Evolutionary conservation across 2,888 invertebrate genomes (phyloP).

Genomic region (Drosophila atripex): DNA sequence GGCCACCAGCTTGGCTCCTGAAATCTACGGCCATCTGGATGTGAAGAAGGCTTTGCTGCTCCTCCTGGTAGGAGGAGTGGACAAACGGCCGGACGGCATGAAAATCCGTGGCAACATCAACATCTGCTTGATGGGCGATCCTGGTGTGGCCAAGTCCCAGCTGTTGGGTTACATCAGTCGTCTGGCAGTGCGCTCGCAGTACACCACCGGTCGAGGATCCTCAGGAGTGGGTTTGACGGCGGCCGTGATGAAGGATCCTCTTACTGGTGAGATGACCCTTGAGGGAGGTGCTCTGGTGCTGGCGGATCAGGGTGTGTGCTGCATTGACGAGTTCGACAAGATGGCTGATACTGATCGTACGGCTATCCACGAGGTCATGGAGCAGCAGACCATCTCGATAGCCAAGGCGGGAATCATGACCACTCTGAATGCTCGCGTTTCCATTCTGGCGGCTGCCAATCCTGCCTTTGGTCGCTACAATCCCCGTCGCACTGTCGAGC

Average conservation of each 20-base stretch:
- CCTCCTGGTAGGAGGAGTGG: constrained; percentile 95
- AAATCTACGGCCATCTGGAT: constrained; percentile 99
- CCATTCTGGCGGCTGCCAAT: constrained; percentile 99
- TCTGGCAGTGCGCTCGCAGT: constrained; percentile 95
- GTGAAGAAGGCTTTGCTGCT: constrained; percentile 98
- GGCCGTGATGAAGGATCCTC: constrained; percentile 98
- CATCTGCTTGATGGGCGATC: constrained; percentile 99
- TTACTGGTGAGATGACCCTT: constrained; percentile 98
- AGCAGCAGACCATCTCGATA: constrained; percentile 99
- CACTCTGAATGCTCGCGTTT: constrained; percentile 97
- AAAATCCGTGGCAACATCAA: constrained; percentile 99
- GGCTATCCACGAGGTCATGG: constrained; percentile 99
- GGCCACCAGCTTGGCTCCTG: constrained; percentile 97
- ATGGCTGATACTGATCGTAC: constrained; percentile 98
- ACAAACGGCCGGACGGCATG: constrained; percentile 96
- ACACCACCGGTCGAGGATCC: constrained; percentile 97
- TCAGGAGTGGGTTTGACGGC: constrained; percentile 99
- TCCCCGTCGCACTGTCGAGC: constrained; percentile 96
- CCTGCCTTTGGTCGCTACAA: constrained; percentile 99
- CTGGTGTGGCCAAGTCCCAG: constrained; percentile 99
- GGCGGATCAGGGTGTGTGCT: constrained; percentile 98
- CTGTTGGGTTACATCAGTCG: constrained; percentile 97
- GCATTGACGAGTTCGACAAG: constrained; percentile 99
- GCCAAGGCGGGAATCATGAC: constrained; percentile 99
- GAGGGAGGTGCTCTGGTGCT: constrained; percentile 98